These are phyloP conservation scores for Laticauda laticaudata DNA, from an alignment of 2,113 vertebrate species.

Conservation along the genomic window DNA sequence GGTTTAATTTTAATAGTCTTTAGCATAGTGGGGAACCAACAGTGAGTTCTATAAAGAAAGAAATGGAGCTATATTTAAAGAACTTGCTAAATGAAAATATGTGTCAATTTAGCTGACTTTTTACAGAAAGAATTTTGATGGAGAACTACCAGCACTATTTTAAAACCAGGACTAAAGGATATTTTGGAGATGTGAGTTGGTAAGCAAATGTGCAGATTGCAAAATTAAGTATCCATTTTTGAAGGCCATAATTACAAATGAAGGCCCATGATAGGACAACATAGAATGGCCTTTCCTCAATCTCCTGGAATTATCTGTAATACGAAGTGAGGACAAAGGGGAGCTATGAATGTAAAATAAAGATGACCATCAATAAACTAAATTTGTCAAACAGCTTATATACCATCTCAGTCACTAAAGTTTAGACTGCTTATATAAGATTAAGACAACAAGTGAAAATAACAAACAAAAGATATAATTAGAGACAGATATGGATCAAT, in stretches of 20 bases:
- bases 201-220: not conserved
- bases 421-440: not conserved
- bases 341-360: not conserved
- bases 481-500: not conserved
- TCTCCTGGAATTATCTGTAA: not conserved
- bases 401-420: not conserved
- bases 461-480: not conserved
- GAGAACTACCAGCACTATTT: constrained; percentile 1
- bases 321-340: not conserved
- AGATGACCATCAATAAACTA: not conserved
- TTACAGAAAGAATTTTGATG: constrained; percentile 28
- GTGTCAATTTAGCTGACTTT: constrained; percentile 3
- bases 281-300: not conserved
- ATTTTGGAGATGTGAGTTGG: not conserved
- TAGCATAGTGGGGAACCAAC: not conserved
- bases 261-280: not conserved
- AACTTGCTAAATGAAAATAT: constrained; percentile 14
- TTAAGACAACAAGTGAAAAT: not conserved
- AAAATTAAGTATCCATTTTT: not conserved
- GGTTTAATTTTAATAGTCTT: constrained; percentile 35
- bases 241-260: not conserved
- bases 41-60: constrained; percentile 22
- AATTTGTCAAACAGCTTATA: not conserved
- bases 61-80: not conserved
- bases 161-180: not conserved